A percentile compares a stretch with the other conserved stretches of the same genome.
Evolutionary conservation across 2,113 vertebrate species (phyloP).

Genomic region (Odocoileus hemionus): DNA sequence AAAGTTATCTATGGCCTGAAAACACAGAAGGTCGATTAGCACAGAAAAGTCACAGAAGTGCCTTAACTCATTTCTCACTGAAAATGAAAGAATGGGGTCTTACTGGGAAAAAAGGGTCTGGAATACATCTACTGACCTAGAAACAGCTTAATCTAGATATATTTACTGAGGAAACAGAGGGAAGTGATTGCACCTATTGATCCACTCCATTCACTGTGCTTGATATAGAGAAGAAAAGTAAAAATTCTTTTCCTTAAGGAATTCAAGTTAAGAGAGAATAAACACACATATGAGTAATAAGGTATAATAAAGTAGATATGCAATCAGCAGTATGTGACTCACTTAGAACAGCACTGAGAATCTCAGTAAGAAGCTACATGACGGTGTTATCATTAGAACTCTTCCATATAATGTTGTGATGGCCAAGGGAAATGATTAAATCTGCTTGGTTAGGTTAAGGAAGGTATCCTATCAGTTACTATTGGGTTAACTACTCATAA

Average conservation of each 20-base stretch:
- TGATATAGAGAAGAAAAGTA: neutral
- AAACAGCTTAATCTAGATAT: neutral
- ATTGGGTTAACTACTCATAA: neutral
- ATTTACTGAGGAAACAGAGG: neutral
- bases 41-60: neutral
- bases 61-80: neutral
- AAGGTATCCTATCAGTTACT: neutral
- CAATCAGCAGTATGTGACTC: neutral
- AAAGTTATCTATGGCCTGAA: neutral
- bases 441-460: neutral
- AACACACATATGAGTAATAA: neutral
- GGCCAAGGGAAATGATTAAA: neutral
- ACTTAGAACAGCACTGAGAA: neutral
- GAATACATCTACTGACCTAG: neutral
- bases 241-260: neutral
- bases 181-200: neutral
- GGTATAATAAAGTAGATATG: neutral
- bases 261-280: neutral
- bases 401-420: neutral
- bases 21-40: neutral
- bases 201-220: neutral
- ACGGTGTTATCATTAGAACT: neutral
- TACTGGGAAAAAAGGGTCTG: neutral
- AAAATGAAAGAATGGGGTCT: neutral
- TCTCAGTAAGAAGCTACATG: neutral